Evolutionary conservation across 2,888 invertebrate genomes (phyloP), one percentile per base, ranked within the genome.

Genomic region (Torymus auratus): DNA sequence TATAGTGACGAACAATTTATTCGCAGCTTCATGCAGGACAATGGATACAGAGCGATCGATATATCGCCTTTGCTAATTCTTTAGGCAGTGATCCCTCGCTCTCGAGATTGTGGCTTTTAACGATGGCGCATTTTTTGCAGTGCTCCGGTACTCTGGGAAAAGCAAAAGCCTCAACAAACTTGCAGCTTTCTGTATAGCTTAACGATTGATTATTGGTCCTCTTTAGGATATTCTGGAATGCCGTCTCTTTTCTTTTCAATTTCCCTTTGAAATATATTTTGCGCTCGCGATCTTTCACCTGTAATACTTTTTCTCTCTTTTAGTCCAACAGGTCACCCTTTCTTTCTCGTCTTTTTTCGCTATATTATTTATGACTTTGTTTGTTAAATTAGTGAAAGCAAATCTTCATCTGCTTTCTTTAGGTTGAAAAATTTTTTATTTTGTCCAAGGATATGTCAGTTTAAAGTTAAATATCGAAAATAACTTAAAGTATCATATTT

Each of bases 1-100:
- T n/a, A n/a, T n/a, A n/a, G n/a, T n/a, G n/a, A n/a, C n/a, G n/a
- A n/a, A n/a, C n/a, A n/a, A n/a, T n/a, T n/a, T n/a, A n/a, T n/a
- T n/a, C n/a, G n/a, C n/a, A n/a, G n/a, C n/a, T n/a, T n/a, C n/a
- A n/a, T n/a, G 58, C 15, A 55, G 23, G 60, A 67, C 52, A 75
- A 58, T 70, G 62, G 12, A 12, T 2, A 55, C 17, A 56, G 13
- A 23, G 1, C 83, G 84, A 83, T 85, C 85, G 84, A 85, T 84
- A 83, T 80, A 75, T 72, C 76, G 74, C 80, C 78, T 68, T 20
- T 23, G 77, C 76, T 77, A 76, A 82, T 82, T 82, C 79, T 73
- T 72, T 60, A 74, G 64, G 58, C 79, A 64, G 60, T 58, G 62
- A 70, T 80, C 55, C 73, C 56, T 28, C 52, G 28, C 50, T 17